Evolutionary conservation across 1,140 invertebrate genomes (phyloP).

Genomic region (Drosophila quadrilineata): DNA sequence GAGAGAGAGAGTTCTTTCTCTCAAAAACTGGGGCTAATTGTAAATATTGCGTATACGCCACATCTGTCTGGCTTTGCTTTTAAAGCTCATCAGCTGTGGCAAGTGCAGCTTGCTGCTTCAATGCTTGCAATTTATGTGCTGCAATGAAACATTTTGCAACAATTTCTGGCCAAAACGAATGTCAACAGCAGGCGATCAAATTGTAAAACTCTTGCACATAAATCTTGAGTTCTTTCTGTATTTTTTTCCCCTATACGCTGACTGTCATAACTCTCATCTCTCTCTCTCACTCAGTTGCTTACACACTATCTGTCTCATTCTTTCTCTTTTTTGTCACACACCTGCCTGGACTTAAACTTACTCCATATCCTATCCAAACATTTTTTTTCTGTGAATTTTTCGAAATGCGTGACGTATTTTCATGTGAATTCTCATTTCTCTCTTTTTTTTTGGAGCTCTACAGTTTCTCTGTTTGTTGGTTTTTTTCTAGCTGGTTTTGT

Average conservation of each 20-base stretch:
- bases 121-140: constrained; percentile 58
- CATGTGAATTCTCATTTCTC: constrained; percentile 35
- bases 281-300: constrained; percentile 1
- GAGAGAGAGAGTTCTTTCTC: no score
- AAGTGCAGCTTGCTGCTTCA: constrained; percentile 32
- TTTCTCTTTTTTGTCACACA: constrained; percentile 16
- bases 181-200: constrained; percentile 70
- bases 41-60: constrained; percentile 50
- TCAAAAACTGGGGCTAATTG: constrained; percentile 61
- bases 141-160: constrained; percentile 56
- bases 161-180: constrained; percentile 48
- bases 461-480: no score
- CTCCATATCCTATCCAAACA: constrained; percentile 4
- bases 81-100: constrained; percentile 44
- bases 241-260: no score
- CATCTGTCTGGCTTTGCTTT: constrained; percentile 29
- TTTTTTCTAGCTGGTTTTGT: no score
- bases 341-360: constrained; percentile 46
- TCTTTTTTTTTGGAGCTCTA: constrained; percentile 3
- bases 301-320: constrained; percentile 20
- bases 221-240: constrained; percentile 58
- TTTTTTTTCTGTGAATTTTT: constrained; percentile 33
- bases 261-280: constrained; percentile 53
- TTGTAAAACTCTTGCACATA: constrained; percentile 73
- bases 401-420: constrained; percentile 72